A percentile compares a stretch with the other conserved stretches of the same genome.
Conservation (phyloP, 53 echinoderm and acorn worm species). For the Crossaster papposus region DNA sequence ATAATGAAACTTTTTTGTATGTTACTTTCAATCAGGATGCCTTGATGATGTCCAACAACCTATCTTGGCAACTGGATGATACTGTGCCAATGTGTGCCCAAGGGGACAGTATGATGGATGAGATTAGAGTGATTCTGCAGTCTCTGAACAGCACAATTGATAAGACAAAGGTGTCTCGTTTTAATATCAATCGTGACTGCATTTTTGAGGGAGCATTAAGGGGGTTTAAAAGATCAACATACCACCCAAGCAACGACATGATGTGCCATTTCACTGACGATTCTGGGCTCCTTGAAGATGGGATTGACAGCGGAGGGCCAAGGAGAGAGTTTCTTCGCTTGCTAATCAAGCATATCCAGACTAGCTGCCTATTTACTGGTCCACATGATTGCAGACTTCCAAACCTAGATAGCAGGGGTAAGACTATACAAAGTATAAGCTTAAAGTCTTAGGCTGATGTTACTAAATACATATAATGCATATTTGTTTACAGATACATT, state of each 20-base stretch:
- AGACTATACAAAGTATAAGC: neutral
- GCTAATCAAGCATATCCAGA: slow-evolving; percentile 13
- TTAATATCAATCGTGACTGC: neutral
- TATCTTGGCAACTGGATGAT: no score
- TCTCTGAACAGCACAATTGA: neutral
- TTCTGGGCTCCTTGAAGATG: slow-evolving; percentile 22
- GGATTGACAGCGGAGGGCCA: slow-evolving; percentile 14
- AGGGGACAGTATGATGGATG: neutral
- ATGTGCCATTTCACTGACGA: slow-evolving; percentile 14
- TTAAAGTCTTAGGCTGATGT: no score
- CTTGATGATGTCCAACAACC: no score
- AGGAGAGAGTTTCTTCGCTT: slow-evolving; percentile 22
- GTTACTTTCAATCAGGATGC: no score
- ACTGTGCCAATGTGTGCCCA: neutral
- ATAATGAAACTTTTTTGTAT: no score
- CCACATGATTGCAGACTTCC: neutral
- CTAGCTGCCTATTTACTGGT: slow-evolving; percentile 21
- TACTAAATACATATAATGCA: no score
- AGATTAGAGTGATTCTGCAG: neutral
- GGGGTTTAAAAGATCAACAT: neutral
- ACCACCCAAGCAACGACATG: neutral
- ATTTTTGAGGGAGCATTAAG: neutral
- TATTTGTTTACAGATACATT: no score
- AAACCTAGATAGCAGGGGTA: slow-evolving; percentile 16
- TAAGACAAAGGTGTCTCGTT: neutral